Percentiles rank a stretch among this genome's conserved stretches.
These are phyloP conservation scores for human (Homo sapiens) DNA, from an alignment of 2,113 vertebrate genomes.

Conservation along the genomic window DNA sequence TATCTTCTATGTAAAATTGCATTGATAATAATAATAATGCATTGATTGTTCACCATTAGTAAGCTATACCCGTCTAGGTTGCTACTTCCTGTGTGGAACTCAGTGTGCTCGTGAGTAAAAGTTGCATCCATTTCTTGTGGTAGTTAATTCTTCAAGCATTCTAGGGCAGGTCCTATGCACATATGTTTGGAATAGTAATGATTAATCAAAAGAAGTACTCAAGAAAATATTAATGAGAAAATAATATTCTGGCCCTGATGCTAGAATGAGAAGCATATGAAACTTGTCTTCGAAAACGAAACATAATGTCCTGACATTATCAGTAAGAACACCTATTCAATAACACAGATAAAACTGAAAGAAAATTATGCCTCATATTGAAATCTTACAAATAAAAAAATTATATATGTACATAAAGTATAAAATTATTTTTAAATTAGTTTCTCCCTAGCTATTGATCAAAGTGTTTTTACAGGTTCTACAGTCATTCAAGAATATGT, in stretches of 20 bases:
- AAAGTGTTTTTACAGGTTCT: neutral
- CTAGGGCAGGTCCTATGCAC: neutral
- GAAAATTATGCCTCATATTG: neutral
- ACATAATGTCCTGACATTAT: neutral
- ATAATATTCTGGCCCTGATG: neutral
- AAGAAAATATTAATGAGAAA: neutral
- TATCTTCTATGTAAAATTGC: neutral
- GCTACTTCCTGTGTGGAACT: neutral
- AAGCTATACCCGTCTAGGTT: neutral
- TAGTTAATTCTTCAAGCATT: neutral
- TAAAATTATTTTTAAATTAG: neutral
- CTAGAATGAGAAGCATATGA: neutral
- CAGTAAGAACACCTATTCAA: neutral
- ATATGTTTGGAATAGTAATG: neutral
- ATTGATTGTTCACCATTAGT: neutral
- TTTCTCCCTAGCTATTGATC: neutral
- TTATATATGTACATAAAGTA: neutral
- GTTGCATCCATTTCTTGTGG: neutral
- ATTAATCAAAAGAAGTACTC: constrained; percentile 25
- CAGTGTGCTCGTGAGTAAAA: neutral
- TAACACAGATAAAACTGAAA: neutral
- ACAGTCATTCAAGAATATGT: neutral
- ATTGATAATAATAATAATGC: neutral
- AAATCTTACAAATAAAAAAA: neutral
- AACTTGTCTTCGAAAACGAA: neutral